Evolutionary conservation across 2,888 invertebrate genomes (phyloP), one percentile per base, ranked within the genome.

Genomic region (Heliothis peltigera): DNA sequence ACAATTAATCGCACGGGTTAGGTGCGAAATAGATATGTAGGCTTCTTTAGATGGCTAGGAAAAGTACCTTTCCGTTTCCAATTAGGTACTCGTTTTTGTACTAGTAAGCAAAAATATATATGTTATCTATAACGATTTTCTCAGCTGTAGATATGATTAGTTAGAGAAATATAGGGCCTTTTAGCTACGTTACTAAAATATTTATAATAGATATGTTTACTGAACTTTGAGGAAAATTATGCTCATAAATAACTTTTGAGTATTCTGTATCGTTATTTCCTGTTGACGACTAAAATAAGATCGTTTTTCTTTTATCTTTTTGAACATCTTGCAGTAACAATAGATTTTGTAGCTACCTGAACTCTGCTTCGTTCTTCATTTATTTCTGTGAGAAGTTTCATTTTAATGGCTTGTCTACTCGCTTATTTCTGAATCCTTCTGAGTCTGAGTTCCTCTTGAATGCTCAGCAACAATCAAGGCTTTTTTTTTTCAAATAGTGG

Each of bases 1-100:
- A 75, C 64, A 73, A 70, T 73, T 75, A 75, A 75, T 73, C 56
- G 52, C 52, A 47, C 42, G 47, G 59, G 64, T 75, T 59, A 35
- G 51, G 59, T 56, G 63, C 58, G 71, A 72, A 74, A 74, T 74
- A 64, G 70, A 74, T 69, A 70, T 53, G 48, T 54, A 68, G 44
- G 55, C 44, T 53, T 72, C 59, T 58, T 67, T 67, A 28, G 22
- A 46, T 35, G 22, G 46, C 19, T n/a, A 59, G 15, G n/a, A n/a
- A n/a, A n/a, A n/a, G 17, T 48, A 68, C 48, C 55, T 70, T 67
- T 68, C 55, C 8, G 55, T 44, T 68, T 70, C 22, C 48, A 68
- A 55, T 55, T 70, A 70, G 8, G n/a, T n/a, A n/a, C 18, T 21
- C 18, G 19, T 70, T 64, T 55, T 70, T 64, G 54, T 64, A 22